These are phyloP conservation scores for Elaphurus davidianus DNA, from an alignment of 2,113 vertebrate species.

Conservation along the genomic window DNA sequence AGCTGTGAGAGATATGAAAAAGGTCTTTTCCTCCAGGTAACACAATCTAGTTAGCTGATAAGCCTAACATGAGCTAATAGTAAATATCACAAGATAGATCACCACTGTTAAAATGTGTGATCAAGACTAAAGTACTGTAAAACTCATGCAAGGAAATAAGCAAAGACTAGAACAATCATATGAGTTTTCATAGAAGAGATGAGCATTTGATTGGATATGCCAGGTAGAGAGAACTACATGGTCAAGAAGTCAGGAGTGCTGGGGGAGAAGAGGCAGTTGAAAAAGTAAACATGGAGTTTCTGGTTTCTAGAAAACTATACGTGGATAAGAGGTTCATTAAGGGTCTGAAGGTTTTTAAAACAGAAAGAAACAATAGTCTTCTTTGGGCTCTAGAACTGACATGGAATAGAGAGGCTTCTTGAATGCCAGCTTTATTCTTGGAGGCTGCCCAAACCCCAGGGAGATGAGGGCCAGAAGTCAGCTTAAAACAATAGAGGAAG, in stretches of 20 bases:
- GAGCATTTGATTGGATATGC: not conserved
- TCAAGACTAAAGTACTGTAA: not conserved
- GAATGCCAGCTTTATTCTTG: slow-evolving; percentile 16
- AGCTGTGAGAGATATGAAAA: not conserved
- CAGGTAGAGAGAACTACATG: not conserved
- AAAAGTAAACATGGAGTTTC: not conserved
- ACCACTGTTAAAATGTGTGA: not conserved
- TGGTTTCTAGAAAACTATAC: not conserved
- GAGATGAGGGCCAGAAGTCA: slow-evolving; percentile 53
- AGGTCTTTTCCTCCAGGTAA: not conserved
- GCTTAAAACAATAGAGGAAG: slow-evolving; percentile 61
- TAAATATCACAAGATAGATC: not conserved
- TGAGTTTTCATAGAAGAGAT: not conserved
- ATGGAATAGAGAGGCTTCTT: not conserved
- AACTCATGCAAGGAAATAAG: not conserved
- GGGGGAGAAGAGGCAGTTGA: not conserved
- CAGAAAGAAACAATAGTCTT: slow-evolving; percentile 60
- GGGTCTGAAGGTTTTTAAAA: slow-evolving; percentile 55
- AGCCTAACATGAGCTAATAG: not conserved
- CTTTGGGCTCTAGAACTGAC: slow-evolving; percentile 34
- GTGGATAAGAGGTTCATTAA: not conserved
- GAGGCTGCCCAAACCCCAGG: slow-evolving; percentile 41
- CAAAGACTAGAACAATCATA: not conserved
- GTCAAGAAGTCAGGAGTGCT: not conserved
- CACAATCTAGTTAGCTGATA: not conserved